phyloP scores from a whole-genome alignment of 1,140 invertebrate genomes.

The Heliconius congener region DNA sequence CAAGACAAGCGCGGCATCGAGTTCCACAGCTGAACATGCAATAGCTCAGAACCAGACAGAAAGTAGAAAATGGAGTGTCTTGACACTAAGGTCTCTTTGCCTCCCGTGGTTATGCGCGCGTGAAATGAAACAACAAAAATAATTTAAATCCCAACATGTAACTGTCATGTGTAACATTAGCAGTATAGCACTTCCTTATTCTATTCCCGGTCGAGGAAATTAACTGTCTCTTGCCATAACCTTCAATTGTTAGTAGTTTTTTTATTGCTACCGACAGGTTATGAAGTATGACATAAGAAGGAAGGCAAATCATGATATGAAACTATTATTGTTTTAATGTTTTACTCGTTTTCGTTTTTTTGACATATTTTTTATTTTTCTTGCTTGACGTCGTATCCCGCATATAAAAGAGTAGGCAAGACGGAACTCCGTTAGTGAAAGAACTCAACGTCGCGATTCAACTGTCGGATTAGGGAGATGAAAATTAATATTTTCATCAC shows the following conservation, averaged over 20 bases:
- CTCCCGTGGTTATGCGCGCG: neutral
- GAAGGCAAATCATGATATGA: neutral
- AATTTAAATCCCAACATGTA: neutral
- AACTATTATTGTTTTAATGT: neutral
- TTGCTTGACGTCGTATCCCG: no score
- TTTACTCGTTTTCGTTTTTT: neutral
- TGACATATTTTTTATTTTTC: neutral
- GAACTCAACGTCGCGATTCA: no score
- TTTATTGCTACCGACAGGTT: neutral
- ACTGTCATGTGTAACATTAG: neutral
- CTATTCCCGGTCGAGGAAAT: constrained; percentile 11
- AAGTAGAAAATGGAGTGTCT: no score
- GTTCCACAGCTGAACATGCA: no score
- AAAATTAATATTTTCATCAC: no score
- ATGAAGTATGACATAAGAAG: constrained; percentile 12
- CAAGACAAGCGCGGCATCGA: no score
- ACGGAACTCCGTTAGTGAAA: no score
- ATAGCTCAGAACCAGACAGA: no score
- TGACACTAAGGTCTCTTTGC: no score
- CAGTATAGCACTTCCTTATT: neutral
- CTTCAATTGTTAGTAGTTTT: constrained; percentile 5
- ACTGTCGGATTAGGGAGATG: no score
- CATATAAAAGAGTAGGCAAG: no score
- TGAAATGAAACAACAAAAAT: neutral
- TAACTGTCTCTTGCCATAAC: neutral